Conservation (phyloP, 2,888 invertebrate genomes). For the Lasioglossum leucozonium region DNA sequence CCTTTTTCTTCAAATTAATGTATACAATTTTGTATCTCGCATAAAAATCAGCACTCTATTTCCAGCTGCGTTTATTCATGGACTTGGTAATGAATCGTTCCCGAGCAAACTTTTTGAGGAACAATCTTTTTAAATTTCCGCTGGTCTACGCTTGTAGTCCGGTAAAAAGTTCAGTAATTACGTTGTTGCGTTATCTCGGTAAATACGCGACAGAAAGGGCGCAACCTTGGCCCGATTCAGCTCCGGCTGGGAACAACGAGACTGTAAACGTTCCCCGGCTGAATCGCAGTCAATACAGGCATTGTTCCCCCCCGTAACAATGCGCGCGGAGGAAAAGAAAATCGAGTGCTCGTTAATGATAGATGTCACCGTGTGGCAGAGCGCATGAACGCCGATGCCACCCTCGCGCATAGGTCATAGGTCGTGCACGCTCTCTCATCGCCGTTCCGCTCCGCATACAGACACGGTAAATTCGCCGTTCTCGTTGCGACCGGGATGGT, state of each 20-base stretch:
- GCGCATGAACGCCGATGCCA: constrained; percentile 44
- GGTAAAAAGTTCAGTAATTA: neutral
- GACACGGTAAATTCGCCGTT: constrained; percentile 28
- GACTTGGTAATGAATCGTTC: neutral
- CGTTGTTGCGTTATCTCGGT: neutral
- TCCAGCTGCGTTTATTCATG: neutral
- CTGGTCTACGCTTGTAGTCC: neutral
- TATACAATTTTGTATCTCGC: too few relatives aligned
- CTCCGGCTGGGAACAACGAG: neutral
- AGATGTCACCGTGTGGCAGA: constrained; percentile 20
- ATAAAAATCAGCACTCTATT: too few relatives aligned
- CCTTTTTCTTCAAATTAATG: too few relatives aligned
- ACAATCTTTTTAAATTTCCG: neutral
- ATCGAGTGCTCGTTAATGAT: constrained; percentile 54
- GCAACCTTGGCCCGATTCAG: constrained; percentile 49
- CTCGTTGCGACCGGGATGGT: neutral
- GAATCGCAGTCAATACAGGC: constrained; percentile 36
- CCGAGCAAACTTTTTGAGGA: neutral
- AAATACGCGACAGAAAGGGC: constrained; percentile 9
- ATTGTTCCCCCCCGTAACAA: constrained; percentile 40
- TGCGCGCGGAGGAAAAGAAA: constrained; percentile 34
- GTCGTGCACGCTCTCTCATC: constrained; percentile 33
- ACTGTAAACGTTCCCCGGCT: constrained; percentile 28
- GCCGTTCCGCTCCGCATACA: neutral
- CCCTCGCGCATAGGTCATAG: constrained; percentile 60